These are phyloP conservation scores for Apostichopus californicus DNA, from an alignment of 35 echinoderm and acorn worm species.

Conservation along the genomic window DNA sequence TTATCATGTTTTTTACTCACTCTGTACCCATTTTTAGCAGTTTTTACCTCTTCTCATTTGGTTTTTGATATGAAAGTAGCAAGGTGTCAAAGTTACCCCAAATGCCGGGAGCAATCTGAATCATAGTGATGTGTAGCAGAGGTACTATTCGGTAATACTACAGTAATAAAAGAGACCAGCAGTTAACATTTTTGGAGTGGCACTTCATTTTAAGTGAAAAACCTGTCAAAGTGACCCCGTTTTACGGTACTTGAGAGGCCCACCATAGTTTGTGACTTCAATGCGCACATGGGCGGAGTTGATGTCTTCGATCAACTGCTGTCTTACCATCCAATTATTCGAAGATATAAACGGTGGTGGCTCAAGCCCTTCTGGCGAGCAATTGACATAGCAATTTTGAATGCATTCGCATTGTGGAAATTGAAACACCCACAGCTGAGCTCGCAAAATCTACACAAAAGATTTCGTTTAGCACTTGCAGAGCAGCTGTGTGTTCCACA, in stretches of 20 bases:
- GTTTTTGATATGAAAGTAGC: no score
- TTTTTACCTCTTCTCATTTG: no score
- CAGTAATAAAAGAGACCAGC: no score
- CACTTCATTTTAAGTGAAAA: no score
- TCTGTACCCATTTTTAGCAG: no score
- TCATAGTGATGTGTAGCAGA: no score
- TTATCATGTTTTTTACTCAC: no score
- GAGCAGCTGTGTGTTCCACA: background rate
- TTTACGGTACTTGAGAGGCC: background rate
- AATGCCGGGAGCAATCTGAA: no score
- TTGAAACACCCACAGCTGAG: background rate
- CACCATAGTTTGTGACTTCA: background rate
- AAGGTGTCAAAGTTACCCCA: no score
- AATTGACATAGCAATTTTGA: slow-evolving; percentile 26
- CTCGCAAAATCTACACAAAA: background rate
- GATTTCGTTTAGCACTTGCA: background rate
- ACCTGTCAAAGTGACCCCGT: no score
- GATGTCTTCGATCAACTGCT: slow-evolving; percentile 31
- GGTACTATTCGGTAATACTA: no score
- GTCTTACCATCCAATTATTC: background rate
- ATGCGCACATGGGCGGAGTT: background rate
- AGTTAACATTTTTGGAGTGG: no score
- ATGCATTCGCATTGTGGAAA: slow-evolving; percentile 40
- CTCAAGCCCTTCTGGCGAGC: background rate
- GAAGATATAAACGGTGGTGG: slow-evolving; percentile 6